Conservation (phyloP, 1,140 invertebrate genomes). For the Apocrypta bakeri region DNA sequence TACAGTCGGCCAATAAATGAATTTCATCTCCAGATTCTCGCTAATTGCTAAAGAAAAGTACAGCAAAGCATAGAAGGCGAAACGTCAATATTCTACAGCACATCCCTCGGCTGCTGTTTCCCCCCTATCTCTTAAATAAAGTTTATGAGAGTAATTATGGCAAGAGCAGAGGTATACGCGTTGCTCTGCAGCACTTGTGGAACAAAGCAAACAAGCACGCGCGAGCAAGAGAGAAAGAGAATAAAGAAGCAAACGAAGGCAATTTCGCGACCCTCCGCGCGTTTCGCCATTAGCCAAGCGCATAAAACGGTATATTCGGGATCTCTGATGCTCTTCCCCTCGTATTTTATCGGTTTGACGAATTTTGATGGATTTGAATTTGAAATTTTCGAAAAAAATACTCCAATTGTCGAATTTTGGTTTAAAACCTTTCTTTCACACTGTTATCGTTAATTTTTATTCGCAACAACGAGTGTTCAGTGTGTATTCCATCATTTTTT, state of each 20-base stretch:
- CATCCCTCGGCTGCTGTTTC: neutral
- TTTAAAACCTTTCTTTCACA: too few species aligned
- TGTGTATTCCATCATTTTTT: too few species aligned
- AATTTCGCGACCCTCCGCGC: conserved; percentile 23
- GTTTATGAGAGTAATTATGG: conserved; percentile 39
- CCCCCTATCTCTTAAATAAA: conserved; percentile 25
- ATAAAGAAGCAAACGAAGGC: conserved; percentile 44
- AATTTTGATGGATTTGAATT: neutral
- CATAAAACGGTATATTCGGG: neutral
- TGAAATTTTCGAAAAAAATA: too few species aligned
- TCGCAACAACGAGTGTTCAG: too few species aligned
- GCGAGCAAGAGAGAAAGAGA: neutral
- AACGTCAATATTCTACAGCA: conserved; percentile 28
- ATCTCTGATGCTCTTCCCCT: neutral
- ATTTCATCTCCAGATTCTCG: neutral
- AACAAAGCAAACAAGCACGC: conserved; percentile 38
- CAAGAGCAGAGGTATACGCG: neutral
- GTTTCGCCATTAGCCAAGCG: conserved; percentile 7
- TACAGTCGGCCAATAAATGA: neutral
- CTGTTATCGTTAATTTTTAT: too few species aligned
- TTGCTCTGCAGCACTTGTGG: conserved; percentile 3
- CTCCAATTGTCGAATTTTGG: too few species aligned
- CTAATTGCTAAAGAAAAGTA: neutral
- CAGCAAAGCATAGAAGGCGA: neutral
- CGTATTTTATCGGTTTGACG: neutral